Evolutionary conservation across 1,140 invertebrate species (phyloP), one percentile per base, ranked within the genome.

Genomic region (Ctenoplectra terminalis): DNA sequence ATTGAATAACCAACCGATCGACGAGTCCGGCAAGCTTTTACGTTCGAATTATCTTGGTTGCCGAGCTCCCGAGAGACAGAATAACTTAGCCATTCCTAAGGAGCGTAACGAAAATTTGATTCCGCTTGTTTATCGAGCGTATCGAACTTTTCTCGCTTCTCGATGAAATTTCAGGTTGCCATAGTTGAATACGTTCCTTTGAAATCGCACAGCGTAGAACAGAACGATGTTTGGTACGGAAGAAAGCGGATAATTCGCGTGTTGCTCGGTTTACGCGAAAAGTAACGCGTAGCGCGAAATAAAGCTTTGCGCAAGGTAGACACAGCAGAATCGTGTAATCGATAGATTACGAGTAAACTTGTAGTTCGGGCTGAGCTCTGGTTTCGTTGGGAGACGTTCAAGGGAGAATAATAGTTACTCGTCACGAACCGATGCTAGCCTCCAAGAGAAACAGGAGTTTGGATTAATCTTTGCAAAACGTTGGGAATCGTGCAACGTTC

Each of bases 341-440:
- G 84, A 86, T 85, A 82, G 84, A 86, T 85, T n/a, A n/a, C n/a
- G n/a, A n/a, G n/a, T n/a, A n/a, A 84, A 85, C 75, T 71, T 23
- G 43, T 46, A 29, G 70, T 76, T 50, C n/a, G 37, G 61, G 26
- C 29, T 17, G 50, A 43, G 64, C 54, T 69, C 54, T 84, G 81
- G 83, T 71, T 77, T 76, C 48, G 84, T 76, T 48, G 72, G 50
- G 58, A 85, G 77, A 86, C 72, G 78, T 81, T 86, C 43, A 75
- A 85, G 52, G 67, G 54, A 73, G 84, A 85, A 86, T 86, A 86
- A 86, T 86, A 77, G 78, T 60, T 52, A 84, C 43, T 82, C 72
- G 83, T 86, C 84, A 86, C 84, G 84, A 86, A 86, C 72, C 69
- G 63, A 58, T 61, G 84, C 76, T 61, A 76, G 56, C 83, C 69